Evolutionary conservation across 2,888 invertebrate genomes (phyloP).

Genomic region (Aphidius colemani): DNA sequence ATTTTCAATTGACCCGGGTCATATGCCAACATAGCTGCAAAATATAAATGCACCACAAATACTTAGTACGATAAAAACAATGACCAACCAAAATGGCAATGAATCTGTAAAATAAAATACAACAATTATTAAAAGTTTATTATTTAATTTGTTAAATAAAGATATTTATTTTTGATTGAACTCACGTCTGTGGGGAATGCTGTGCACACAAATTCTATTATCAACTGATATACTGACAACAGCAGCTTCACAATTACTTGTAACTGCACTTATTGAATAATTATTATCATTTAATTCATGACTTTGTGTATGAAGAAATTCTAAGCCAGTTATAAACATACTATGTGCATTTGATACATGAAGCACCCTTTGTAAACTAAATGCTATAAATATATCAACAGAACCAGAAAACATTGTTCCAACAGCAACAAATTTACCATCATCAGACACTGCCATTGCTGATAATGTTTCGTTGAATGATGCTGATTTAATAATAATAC

Average conservation of each 20-base stretch:
- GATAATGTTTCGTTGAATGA: slow-evolving; percentile 77
- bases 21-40: slow-evolving; percentile 82
- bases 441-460: slow-evolving; percentile 85
- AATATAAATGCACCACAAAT: slow-evolving; percentile 79
- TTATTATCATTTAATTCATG: slow-evolving; percentile 61
- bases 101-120: slow-evolving; percentile 66
- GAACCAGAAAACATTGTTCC: slow-evolving; percentile 94
- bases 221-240: slow-evolving; percentile 95
- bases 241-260: slow-evolving; percentile 80
- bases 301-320: slow-evolving; percentile 79
- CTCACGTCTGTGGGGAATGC: slow-evolving; percentile 80
- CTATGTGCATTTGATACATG: slow-evolving; percentile 86
- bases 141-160: slow-evolving; percentile 1
- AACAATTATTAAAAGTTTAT: slow-evolving; percentile 1
- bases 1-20: slow-evolving; percentile 38
- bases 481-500: slow-evolving; percentile 64
- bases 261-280: slow-evolving; percentile 64
- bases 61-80: slow-evolving; percentile 74
- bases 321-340: slow-evolving; percentile 96
- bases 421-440: slow-evolving; percentile 89
- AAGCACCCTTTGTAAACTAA: slow-evolving; percentile 87
- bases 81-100: slow-evolving; percentile 81
- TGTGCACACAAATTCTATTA: slow-evolving; percentile 89
- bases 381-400: slow-evolving; percentile 87
- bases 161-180: slow-evolving; percentile 36